phyloP scores from a whole-genome alignment of 1,140 invertebrate species.

The Periplaneta americana region DNA sequence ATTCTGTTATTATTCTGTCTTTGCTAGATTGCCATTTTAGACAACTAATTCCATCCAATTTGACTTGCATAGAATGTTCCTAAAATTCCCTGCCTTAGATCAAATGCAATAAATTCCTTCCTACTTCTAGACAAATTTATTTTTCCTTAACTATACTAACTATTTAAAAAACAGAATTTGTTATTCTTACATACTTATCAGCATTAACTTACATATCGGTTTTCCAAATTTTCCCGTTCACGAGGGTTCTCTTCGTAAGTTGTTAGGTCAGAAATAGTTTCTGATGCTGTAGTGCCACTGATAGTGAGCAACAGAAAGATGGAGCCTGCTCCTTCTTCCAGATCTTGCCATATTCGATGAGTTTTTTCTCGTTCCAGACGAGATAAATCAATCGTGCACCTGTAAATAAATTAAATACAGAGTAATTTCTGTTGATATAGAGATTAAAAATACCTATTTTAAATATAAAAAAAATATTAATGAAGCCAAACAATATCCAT shows the following conservation, averaged over 20 bases:
- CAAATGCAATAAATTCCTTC: too few relatives aligned
- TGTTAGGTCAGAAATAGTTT: conserved; percentile 86
- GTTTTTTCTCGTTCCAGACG: conserved; percentile 84
- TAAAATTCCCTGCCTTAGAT: too few relatives aligned
- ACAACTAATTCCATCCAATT: too few relatives aligned
- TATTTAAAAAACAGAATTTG: too few relatives aligned
- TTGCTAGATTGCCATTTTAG: too few relatives aligned
- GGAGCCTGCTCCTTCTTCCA: conserved; percentile 85
- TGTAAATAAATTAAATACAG: conserved; percentile 40
- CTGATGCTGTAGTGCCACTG: conserved; percentile 86
- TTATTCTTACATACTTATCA: too few relatives aligned
- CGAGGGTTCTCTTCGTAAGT: conserved; percentile 74
- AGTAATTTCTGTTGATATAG: too few relatives aligned
- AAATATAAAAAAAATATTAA: too few relatives aligned
- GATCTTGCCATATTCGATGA: conserved; percentile 77
- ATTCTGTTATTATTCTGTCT: too few relatives aligned
- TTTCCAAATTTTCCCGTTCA: conserved; percentile 56
- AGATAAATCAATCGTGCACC: conserved; percentile 81
- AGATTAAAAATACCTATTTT: too few relatives aligned
- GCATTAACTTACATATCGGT: conserved; percentile 66
- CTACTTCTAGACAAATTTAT: not conserved
- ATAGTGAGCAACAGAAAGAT: conserved; percentile 89
- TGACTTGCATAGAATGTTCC: too few relatives aligned
- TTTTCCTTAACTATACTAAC: not conserved
- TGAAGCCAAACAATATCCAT: too few relatives aligned